Evolutionary conservation across 2,797 vertebrate species (phyloP).

Genomic region (Microctenopoma lineatum): DNA sequence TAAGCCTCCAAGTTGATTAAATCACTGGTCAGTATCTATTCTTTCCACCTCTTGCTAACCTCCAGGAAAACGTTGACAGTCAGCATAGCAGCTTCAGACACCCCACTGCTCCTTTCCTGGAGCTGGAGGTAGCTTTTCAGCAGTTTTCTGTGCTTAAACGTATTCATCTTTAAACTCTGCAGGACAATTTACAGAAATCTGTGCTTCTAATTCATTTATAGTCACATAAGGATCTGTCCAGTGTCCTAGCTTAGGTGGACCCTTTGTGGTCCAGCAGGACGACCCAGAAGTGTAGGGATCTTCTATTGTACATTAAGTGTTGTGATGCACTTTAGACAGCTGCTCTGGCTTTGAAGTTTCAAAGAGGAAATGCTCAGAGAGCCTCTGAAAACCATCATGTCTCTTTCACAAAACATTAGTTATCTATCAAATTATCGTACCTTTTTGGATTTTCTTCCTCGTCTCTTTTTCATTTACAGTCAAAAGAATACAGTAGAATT

Average conservation of each 20-base stretch:
- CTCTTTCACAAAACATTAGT: constrained; percentile 39
- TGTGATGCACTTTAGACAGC: constrained; percentile 69
- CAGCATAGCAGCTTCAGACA: constrained; percentile 38
- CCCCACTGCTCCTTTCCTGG: constrained; percentile 36
- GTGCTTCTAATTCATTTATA: constrained; percentile 18
- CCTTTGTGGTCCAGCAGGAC: constrained; percentile 37
- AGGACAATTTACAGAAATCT: constrained; percentile 37
- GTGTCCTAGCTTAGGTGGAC: constrained; percentile 41
- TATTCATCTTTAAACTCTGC: constrained; percentile 32
- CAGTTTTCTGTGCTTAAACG: constrained; percentile 44
- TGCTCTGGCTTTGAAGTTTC: constrained; percentile 68
- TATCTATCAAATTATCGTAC: constrained; percentile 3
- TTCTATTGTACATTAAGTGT: constrained; percentile 49
- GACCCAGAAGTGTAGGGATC: constrained; percentile 49
- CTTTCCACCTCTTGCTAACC: constrained; percentile 61
- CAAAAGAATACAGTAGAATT: constrained; percentile 1
- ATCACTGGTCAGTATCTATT: constrained; percentile 55
- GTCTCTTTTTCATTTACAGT: neutral
- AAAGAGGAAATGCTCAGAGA: constrained; percentile 56
- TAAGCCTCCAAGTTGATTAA: constrained; percentile 48
- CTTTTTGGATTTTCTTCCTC: neutral
- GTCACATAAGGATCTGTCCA: constrained; percentile 42
- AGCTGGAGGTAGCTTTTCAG: constrained; percentile 33
- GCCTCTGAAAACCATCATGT: constrained; percentile 31
- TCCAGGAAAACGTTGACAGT: constrained; percentile 56